Evolutionary conservation across 2,113 vertebrate genomes (phyloP).

Genomic region (Empidonax traillii): DNA sequence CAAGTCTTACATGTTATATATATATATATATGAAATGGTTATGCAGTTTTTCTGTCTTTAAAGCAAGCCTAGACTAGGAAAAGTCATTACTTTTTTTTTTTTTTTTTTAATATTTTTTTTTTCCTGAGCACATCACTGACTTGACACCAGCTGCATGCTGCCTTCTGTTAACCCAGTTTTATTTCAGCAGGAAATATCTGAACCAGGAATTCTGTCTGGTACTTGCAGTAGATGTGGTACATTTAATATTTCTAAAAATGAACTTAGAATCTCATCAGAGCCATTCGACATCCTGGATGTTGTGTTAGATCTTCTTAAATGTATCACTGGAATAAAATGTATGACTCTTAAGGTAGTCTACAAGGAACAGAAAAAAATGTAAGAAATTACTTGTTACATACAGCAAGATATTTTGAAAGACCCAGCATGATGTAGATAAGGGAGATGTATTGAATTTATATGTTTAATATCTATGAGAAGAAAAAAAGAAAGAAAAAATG

Average conservation of each 20-base stretch:
- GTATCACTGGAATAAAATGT: not conserved
- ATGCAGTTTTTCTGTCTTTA: not conserved
- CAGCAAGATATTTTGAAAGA: not conserved
- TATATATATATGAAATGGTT: not conserved
- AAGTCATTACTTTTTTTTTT: not conserved
- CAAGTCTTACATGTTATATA: not conserved
- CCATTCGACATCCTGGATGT: not conserved
- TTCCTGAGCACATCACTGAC: not conserved
- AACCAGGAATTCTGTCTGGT: conserved; percentile 4
- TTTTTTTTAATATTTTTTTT: not conserved
- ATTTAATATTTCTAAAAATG: conserved; percentile 11
- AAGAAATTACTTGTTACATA: not conserved
- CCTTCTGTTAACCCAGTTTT: conserved; percentile 55
- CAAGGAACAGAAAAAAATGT: not conserved
- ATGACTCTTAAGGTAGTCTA: not conserved
- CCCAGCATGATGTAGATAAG: not conserved
- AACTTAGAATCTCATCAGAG: not conserved
- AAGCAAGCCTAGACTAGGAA: not conserved
- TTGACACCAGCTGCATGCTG: not conserved
- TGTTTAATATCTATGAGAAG: not conserved
- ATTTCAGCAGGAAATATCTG: conserved; percentile 12
- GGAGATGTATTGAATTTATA: not conserved
- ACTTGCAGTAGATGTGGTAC: not conserved
- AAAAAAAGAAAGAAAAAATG: not conserved
- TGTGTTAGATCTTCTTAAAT: not conserved